Evolutionary conservation across 2,113 vertebrate species (phyloP), one percentile per base, ranked within the genome.

Genomic region (Rhodinocichla rosea): DNA sequence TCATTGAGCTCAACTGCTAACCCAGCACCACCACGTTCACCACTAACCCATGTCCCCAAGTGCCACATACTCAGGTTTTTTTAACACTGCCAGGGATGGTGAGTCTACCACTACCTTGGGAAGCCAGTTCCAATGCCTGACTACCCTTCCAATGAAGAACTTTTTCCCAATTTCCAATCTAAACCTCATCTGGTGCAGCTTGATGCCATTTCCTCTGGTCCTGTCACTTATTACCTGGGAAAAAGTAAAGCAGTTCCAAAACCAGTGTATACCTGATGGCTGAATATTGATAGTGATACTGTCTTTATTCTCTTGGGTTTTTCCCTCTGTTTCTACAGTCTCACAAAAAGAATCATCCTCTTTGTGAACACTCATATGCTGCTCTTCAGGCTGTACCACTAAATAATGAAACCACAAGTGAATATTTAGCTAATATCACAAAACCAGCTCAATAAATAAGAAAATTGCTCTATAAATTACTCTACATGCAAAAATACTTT

Each of bases 231-330:
- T 12, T 67, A 59, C 28, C 15, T 11, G 4, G 20, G 16, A 80
- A 26, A 60, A 71, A 50, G 26, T 32, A 81, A 74, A 63, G 47
- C 13, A 35, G 14, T 42, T 76, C 8, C 28, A 75, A 88, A 77
- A 83, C 7, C 1, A 32, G 6, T 44, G 6, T 37, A 80, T 97
- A 98, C 98, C 98, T 96, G 98, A 97, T 81, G 97, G 97, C 74
- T 92, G 93, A 93, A 98, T 89, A 92, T 84, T 22, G 19, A 97
- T 52, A 49, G 33, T 94, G 62, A 97, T 24, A 64, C 77, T 60
- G 60, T 88, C 60, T 68, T 91, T 50, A 55, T 81, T 94, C 60
- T 96, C 88, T 42, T 84, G 79, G 53, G 35, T n/a, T 88, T 52
- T 86, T 35, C 91, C 76, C 67, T 96, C 91, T 70, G 1, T 26